Evolutionary conservation across 2,113 vertebrate genomes (phyloP), one percentile per base, ranked within the genome.

Genomic region (Thoracochromis brauschi): DNA sequence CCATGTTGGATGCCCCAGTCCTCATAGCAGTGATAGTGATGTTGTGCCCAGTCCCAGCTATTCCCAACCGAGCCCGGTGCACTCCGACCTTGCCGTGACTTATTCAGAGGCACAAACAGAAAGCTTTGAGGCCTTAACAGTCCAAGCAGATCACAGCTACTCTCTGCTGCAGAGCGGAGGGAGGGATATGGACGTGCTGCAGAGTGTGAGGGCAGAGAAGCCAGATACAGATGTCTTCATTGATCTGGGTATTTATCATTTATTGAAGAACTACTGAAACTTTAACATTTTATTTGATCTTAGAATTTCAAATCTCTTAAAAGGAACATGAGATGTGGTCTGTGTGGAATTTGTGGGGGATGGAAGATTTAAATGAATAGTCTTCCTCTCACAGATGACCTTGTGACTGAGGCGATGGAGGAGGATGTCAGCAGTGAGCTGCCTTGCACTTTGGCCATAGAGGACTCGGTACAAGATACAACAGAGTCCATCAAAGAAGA

Each of bases 131-230:
- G 90, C 93, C 24, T 55, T 96, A 81, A 92, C 91, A 3, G 94
- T 97, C 51, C 95, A 95, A 24, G 84, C 96, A 2, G 98, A 99
- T 87, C 98, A 98, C 95, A 97, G 95, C 90, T 98, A 98, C 94
- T 97, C 97, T 21, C 88, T 97, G 54, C 91, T 93, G 14, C 91
- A 96, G 80, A 87, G 84, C 2, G 49, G 68, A 5, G 87, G 16
- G 57, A 8, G 8, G 12, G 94, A 95, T 85, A 58, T 87, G 90
- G 92, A 96, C 8, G 24, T 79, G 42, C 94, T 96, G 90, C 94
- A 96, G 92, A 96, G 95, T 2, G 94, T 96, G 84, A 95, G 91
- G 42, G 90, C 96, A 9, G 96, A 97, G 54, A 91, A 85, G 35
- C 94, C 93, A 3, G 97, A 97, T 31, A 96, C 94, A 2, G 95